A percentile compares a stretch with the other conserved stretches of the same genome.
These are phyloP conservation scores for Eupithecia abbreviata DNA, from an alignment of 2,888 invertebrate species.

Conservation along the genomic window DNA sequence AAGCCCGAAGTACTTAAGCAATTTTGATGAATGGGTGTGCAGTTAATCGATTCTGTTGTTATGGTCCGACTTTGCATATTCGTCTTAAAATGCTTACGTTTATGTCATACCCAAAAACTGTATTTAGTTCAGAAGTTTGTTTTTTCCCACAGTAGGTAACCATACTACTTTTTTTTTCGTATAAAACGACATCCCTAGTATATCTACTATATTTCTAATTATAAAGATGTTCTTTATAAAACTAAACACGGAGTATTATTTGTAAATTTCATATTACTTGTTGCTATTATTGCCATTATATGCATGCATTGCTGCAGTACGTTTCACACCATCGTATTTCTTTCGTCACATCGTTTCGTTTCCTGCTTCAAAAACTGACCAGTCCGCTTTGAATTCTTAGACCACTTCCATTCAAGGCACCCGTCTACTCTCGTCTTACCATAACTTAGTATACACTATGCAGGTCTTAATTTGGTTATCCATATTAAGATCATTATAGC, in stretches of 20 bases:
- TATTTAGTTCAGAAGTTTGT: too few relatives aligned
- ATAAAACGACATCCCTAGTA: too few relatives aligned
- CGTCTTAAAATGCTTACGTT: too few relatives aligned
- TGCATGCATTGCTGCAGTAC: neutral
- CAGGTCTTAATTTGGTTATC: slow-evolving; percentile 28
- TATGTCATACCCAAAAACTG: too few relatives aligned
- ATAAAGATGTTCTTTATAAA: too few relatives aligned
- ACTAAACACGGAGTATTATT: neutral
- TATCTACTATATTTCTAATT: too few relatives aligned
- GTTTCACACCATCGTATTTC: neutral
- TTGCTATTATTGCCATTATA: neutral
- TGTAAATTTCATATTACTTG: neutral
- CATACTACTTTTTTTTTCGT: too few relatives aligned
- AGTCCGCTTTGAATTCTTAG: slow-evolving; percentile 27
- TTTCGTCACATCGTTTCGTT: slow-evolving; percentile 17
- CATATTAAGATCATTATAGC: slow-evolving; percentile 8
- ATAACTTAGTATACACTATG: slow-evolving; percentile 31
- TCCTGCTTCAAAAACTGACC: slow-evolving; percentile 38
- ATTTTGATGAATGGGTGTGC: too few relatives aligned
- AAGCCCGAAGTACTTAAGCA: too few relatives aligned
- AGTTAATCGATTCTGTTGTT: too few relatives aligned
- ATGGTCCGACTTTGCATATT: too few relatives aligned
- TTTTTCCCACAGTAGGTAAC: too few relatives aligned
- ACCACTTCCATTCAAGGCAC: slow-evolving; percentile 45
- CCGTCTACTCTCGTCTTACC: slow-evolving; percentile 41